Percentiles rank a stretch among this genome's conserved stretches.
Conservation (phyloP, 2,797 vertebrate species). For the Hippoglossus hippoglossus region DNA sequence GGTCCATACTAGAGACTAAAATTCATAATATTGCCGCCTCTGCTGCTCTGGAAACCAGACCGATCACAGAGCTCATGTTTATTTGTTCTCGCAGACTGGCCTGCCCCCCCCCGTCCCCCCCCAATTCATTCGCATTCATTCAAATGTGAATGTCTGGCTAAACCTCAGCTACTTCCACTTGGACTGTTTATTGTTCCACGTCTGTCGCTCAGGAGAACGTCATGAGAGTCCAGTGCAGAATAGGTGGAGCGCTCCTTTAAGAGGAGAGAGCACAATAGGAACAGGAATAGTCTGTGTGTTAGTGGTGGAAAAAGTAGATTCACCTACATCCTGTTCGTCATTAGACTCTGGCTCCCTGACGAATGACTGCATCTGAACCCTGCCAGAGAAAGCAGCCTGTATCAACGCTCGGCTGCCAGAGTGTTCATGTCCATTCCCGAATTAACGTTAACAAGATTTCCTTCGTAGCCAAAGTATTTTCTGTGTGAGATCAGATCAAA, state of each 20-base stretch:
- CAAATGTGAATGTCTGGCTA: background rate
- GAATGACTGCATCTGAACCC: slow-evolving; percentile 11
- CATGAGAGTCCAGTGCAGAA: background rate
- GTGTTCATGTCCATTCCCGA: slow-evolving; percentile 20
- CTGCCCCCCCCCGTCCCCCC: no score
- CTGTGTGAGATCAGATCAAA: slow-evolving; percentile 24
- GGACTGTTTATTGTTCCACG: background rate
- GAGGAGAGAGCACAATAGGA: background rate
- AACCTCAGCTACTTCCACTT: background rate
- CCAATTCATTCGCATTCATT: no score
- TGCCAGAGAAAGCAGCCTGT: background rate
- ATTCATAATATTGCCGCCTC: background rate
- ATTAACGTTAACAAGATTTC: background rate
- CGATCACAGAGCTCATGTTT: background rate
- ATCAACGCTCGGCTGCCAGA: slow-evolving; percentile 20
- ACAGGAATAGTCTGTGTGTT: background rate
- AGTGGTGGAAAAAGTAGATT: slow-evolving; percentile 3
- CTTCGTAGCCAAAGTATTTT: slow-evolving; percentile 10
- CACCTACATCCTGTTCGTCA: slow-evolving; percentile 15
- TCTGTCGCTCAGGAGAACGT: background rate
- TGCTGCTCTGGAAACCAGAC: background rate
- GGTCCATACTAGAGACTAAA: background rate
- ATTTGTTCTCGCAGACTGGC: background rate
- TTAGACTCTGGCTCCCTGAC: slow-evolving; percentile 10
- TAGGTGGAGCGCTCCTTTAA: background rate